Evolutionary conservation across 2,888 invertebrate genomes (phyloP).

Genomic region (Plagiodera versicolora): DNA sequence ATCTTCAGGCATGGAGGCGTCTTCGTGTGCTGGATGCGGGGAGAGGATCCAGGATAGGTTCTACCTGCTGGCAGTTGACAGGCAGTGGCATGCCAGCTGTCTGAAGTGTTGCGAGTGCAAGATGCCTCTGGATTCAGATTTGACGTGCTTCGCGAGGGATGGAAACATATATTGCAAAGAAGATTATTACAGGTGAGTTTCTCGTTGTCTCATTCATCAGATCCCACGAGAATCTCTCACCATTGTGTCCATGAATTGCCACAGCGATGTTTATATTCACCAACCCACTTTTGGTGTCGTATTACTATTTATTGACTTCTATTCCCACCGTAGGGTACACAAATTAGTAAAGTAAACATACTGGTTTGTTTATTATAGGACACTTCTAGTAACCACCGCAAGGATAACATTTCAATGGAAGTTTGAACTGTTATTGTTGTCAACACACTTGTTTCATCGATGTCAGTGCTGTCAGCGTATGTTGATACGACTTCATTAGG

Average conservation of each 20-base stretch:
- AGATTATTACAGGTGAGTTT: constrained; percentile 83
- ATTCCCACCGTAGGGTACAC: not conserved
- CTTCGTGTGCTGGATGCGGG: constrained; percentile 65
- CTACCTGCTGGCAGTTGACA: constrained; percentile 82
- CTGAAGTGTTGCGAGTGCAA: constrained; percentile 84
- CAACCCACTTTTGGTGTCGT: not conserved
- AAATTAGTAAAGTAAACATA: not conserved
- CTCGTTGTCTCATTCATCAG: not conserved
- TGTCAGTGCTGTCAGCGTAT: no score
- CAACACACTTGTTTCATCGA: not conserved
- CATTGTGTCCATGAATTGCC: no score
- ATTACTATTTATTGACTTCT: not conserved
- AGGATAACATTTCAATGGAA: constrained; percentile 14
- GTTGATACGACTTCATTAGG: no score
- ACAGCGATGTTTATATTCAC: no score
- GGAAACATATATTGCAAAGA: constrained; percentile 93
- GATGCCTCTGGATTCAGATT: constrained; percentile 79
- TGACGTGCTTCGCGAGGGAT: constrained; percentile 87
- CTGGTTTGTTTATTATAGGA: constrained; percentile 5
- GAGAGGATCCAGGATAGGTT: constrained; percentile 62
- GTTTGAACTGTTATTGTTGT: constrained; percentile 5
- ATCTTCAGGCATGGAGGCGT: constrained; percentile 49
- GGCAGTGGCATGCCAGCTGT: constrained; percentile 87
- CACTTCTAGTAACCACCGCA: constrained; percentile 12
- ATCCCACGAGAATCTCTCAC: no score